Conservation (phyloP, 2,888 invertebrate genomes). For the Alsophila aescularia region DNA sequence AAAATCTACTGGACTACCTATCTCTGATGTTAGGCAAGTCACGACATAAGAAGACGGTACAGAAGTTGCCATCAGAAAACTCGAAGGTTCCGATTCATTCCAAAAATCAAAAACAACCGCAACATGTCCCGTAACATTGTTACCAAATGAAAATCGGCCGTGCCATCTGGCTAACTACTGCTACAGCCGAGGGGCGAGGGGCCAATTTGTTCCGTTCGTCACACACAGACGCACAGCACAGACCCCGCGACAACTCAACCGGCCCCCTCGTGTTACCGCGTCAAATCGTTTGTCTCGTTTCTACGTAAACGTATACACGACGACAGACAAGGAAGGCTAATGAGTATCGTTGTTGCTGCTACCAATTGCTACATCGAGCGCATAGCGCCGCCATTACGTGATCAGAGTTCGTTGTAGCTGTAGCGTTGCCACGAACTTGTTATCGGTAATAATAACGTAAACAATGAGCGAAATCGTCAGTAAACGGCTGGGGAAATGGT, state of each 20-base stretch:
- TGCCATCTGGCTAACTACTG: too few relatives aligned
- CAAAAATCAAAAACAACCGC: too few relatives aligned
- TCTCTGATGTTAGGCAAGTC: too few relatives aligned
- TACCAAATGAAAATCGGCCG: too few relatives aligned
- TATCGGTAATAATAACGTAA: constrained; percentile 30
- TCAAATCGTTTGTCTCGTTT: constrained; percentile 12
- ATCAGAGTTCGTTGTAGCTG: constrained; percentile 39
- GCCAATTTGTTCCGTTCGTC: too few relatives aligned
- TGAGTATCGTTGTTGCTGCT: constrained; percentile 40
- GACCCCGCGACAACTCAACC: background rate
- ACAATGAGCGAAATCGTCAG: constrained; percentile 35
- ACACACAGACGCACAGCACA: background rate
- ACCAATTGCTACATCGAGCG: constrained; percentile 22
- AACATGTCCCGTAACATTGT: too few relatives aligned
- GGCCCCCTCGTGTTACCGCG: background rate
- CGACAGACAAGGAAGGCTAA: constrained; percentile 5
- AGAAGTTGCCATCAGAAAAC: too few relatives aligned
- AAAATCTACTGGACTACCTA: too few relatives aligned
- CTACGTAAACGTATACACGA: background rate
- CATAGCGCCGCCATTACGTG: constrained; percentile 50
- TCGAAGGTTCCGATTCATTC: too few relatives aligned
- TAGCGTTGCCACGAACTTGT: constrained; percentile 52
- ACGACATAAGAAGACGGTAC: too few relatives aligned
- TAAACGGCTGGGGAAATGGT: constrained; percentile 39
- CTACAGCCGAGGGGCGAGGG: too few relatives aligned